Conservation (phyloP, 2,888 invertebrate species). For the Macaria liturata region DNA sequence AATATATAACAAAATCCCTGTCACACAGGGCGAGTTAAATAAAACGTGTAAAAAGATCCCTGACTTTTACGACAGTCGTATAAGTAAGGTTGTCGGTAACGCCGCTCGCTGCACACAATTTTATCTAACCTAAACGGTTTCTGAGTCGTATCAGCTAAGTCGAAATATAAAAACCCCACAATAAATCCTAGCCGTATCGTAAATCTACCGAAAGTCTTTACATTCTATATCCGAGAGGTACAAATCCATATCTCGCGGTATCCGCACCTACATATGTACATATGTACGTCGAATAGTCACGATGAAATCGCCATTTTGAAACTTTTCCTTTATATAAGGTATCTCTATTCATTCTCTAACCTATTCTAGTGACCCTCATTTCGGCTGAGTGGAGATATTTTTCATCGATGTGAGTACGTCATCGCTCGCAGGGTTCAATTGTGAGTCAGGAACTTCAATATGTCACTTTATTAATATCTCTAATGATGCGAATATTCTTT, state of each 20-base stretch:
- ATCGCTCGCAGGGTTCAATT: slow-evolving; percentile 18
- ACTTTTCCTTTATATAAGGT: slow-evolving; percentile 21
- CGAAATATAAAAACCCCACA: slow-evolving; percentile 25
- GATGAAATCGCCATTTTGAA: slow-evolving; percentile 35
- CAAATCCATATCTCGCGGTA: slow-evolving; percentile 20
- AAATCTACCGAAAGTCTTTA: slow-evolving; percentile 28
- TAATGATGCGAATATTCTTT: slow-evolving; percentile 7
- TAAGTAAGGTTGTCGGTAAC: slow-evolving; percentile 33
- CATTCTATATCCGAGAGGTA: slow-evolving; percentile 30
- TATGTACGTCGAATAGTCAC: slow-evolving; percentile 28
- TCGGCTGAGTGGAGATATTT: slow-evolving; percentile 55
- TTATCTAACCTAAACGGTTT: slow-evolving; percentile 30
- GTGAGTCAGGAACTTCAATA: slow-evolving; percentile 19
- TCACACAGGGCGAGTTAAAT: slow-evolving; percentile 34
- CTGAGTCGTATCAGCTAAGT: slow-evolving; percentile 27
- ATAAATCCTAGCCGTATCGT: slow-evolving; percentile 26
- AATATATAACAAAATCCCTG: slow-evolving; percentile 34
- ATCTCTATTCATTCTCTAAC: slow-evolving; percentile 50
- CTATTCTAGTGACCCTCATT: slow-evolving; percentile 56
- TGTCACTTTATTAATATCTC: slow-evolving; percentile 18
- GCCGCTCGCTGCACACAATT: slow-evolving; percentile 28
- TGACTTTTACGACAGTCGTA: slow-evolving; percentile 36
- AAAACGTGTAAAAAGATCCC: slow-evolving; percentile 36
- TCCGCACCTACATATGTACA: slow-evolving; percentile 4
- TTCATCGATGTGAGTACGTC: slow-evolving; percentile 45